Conservation (phyloP, 2,797 vertebrate genomes). For the Gymnothorax reevesii region DNA sequence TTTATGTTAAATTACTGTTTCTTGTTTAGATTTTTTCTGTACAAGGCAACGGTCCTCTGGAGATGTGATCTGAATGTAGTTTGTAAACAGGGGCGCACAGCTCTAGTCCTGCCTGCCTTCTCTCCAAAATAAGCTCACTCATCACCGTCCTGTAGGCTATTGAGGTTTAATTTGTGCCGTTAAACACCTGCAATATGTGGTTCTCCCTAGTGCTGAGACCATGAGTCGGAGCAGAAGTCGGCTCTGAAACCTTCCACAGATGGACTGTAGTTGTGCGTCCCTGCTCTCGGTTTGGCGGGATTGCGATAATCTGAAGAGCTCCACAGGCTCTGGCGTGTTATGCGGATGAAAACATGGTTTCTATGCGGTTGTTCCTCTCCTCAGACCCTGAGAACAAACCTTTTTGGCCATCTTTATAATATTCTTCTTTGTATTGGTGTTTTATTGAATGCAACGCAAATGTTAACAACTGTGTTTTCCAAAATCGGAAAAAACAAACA, state of each 20-base stretch:
- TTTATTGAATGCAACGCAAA: background rate
- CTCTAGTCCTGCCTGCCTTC: background rate
- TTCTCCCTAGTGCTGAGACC: background rate
- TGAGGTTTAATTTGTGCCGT: no score
- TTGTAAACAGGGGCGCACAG: background rate
- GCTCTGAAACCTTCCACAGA: background rate
- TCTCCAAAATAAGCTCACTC: no score
- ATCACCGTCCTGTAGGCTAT: no score
- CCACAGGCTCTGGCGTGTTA: background rate
- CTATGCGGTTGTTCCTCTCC: background rate
- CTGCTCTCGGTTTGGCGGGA: background rate
- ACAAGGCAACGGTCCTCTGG: background rate
- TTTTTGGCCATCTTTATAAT: background rate
- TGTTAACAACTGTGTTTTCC: background rate
- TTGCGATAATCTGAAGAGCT: background rate
- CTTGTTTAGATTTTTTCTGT: background rate
- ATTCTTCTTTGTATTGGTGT: conserved; percentile 32
- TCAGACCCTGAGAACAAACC: background rate
- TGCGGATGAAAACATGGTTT: background rate
- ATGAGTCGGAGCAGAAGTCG: background rate
- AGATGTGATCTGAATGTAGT: background rate
- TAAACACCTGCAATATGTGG: background rate
- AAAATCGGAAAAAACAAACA: background rate
- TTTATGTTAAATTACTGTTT: background rate
- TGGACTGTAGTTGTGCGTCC: background rate